Percentiles rank a stretch among this genome's conserved stretches.
Evolutionary conservation across 2,797 vertebrate genomes (phyloP).

Genomic region (Bucorvus abyssinicus): DNA sequence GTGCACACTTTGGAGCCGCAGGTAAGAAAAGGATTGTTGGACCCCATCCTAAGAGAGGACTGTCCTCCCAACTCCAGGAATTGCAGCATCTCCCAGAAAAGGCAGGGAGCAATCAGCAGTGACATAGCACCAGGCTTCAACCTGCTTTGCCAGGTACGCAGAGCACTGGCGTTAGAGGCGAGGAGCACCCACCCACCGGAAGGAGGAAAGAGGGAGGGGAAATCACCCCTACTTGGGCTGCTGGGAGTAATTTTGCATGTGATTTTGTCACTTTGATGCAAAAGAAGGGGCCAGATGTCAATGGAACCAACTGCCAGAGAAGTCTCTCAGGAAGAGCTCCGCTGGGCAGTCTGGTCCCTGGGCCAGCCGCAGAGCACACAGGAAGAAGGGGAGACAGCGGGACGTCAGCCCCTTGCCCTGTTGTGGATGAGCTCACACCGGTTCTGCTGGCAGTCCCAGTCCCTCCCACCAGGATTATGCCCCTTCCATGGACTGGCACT

Average conservation of each 20-base stretch:
- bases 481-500: too few relatives aligned
- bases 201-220: neutral
- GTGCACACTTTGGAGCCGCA: neutral
- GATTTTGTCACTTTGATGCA: too few relatives aligned
- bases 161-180: neutral
- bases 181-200: neutral
- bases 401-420: neutral
- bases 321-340: neutral
- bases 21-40: neutral
- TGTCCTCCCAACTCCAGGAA: neutral
- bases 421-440: neutral
- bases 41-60: neutral
- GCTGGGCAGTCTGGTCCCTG: neutral
- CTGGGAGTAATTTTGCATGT: neutral
- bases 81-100: neutral
- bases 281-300: neutral
- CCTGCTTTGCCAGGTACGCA: neutral
- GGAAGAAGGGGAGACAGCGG: neutral
- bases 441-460: neutral
- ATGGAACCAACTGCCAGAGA: neutral
- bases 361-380: neutral
- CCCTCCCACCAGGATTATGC: neutral
- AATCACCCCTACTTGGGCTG: neutral
- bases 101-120: neutral
- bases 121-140: neutral